Conservation (phyloP, 2,113 vertebrate species). For the Scalopus aquaticus region DNA sequence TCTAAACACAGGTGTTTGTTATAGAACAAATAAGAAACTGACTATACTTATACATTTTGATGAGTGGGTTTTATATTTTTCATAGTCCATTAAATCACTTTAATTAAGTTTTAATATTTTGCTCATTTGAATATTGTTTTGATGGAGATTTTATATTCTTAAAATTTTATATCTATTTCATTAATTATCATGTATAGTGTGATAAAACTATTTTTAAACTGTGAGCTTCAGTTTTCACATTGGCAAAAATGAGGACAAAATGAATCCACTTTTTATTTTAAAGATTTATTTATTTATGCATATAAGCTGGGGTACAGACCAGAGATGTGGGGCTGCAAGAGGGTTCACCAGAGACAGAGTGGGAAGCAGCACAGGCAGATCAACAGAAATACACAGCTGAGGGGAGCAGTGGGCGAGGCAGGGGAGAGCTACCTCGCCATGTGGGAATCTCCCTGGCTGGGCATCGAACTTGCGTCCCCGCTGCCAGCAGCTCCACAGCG, state of each 20-base stretch:
- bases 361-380: too few relatives aligned
- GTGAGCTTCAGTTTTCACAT: background rate
- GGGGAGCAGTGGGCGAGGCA: too few relatives aligned
- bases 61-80: background rate
- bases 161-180: slow-evolving; percentile 33
- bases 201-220: background rate
- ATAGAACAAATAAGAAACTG: background rate
- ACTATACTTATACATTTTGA: slow-evolving; percentile 26
- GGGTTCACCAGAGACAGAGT: too few relatives aligned
- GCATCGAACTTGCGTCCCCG: too few relatives aligned
- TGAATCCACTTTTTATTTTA: too few relatives aligned
- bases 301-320: too few relatives aligned
- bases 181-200: background rate
- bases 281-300: too few relatives aligned
- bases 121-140: background rate
- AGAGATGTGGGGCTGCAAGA: too few relatives aligned
- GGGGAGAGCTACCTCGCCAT: too few relatives aligned
- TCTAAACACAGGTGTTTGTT: background rate
- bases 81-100: background rate
- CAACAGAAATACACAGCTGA: too few relatives aligned
- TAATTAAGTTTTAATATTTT: slow-evolving; percentile 2
- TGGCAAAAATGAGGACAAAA: background rate
- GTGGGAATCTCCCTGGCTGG: too few relatives aligned
- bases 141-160: background rate
- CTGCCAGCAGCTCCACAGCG: too few relatives aligned